These are phyloP conservation scores for Hydroisotoma schaefferi DNA, from an alignment of 2,888 invertebrate genomes.

Conservation along the genomic window DNA sequence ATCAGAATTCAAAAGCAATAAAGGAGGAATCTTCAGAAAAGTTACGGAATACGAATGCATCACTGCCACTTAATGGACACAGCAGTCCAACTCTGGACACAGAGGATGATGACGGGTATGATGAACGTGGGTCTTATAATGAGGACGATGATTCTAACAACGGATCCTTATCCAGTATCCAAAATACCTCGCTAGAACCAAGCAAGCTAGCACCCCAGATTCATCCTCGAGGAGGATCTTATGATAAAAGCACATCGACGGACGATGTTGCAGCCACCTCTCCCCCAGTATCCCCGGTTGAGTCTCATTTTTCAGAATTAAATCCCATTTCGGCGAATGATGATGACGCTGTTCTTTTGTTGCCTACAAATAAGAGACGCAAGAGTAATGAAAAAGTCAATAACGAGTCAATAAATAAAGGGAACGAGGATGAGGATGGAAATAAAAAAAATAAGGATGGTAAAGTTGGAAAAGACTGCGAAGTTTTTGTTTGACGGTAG, in stretches of 20 bases:
- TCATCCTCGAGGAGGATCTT: constrained; percentile 1
- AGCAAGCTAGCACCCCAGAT: neutral
- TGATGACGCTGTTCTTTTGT: constrained; percentile 10
- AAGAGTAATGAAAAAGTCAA: neutral
- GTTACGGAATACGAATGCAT: neutral
- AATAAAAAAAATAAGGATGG: neutral
- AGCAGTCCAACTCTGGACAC: constrained; percentile 6
- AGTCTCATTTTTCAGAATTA: no score
- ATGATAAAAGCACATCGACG: constrained; percentile 3
- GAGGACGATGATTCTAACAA: constrained; percentile 22
- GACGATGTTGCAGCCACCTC: neutral
- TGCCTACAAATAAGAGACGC: neutral
- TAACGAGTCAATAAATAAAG: neutral
- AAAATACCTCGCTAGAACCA: neutral
- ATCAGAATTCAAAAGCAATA: neutral
- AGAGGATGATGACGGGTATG: constrained; percentile 37
- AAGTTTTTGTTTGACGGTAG: constrained; percentile 50
- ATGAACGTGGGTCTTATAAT: constrained; percentile 33
- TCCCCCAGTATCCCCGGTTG: neutral
- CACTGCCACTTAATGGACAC: neutral
- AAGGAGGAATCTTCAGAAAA: neutral
- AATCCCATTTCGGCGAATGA: no score
- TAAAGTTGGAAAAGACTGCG: constrained; percentile 39
- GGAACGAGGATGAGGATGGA: neutral
- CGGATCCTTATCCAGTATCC: neutral